phyloP scores from a whole-genome alignment of 1,140 invertebrate genomes.

The Hetaerina americana region DNA sequence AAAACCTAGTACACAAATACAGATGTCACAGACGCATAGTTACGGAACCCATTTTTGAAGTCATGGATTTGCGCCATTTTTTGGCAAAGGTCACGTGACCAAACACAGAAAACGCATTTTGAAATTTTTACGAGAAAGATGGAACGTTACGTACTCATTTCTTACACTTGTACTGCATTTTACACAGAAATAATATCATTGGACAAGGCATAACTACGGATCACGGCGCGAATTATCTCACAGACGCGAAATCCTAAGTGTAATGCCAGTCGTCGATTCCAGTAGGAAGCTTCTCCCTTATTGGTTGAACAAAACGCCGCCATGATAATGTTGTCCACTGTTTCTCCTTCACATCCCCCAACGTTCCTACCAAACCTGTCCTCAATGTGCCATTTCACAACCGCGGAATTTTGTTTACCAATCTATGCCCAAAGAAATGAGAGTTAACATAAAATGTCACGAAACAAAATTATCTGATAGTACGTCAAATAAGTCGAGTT shows the following conservation, averaged over 20 bases:
- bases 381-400: conserved; percentile 2
- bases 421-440: conserved; percentile 14
- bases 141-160: not conserved
- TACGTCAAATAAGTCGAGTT: conserved; percentile 13
- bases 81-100: conserved; percentile 42
- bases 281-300: conserved; percentile 39
- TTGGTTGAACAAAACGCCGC: conserved; percentile 43
- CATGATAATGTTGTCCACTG: conserved; percentile 36
- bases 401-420: conserved; percentile 8
- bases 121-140: not conserved
- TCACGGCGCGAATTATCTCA: conserved; percentile 39
- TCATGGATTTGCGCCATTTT: conserved; percentile 45
- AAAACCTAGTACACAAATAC: conserved; percentile 46
- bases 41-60: conserved; percentile 38
- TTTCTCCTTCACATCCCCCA: conserved; percentile 20
- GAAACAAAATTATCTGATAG: not conserved
- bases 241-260: conserved; percentile 42
- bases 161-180: conserved; percentile 9
- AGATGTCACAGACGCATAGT: conserved; percentile 40
- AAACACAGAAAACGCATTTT: conserved; percentile 13
- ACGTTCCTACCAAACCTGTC: conserved; percentile 10
- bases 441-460: conserved; percentile 18
- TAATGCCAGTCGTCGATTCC: conserved; percentile 33
- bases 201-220: conserved; percentile 12
- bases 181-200: conserved; percentile 6